Evolutionary conservation across 2,113 vertebrate genomes (phyloP).

Genomic region (Leucoraja erinaceus): DNA sequence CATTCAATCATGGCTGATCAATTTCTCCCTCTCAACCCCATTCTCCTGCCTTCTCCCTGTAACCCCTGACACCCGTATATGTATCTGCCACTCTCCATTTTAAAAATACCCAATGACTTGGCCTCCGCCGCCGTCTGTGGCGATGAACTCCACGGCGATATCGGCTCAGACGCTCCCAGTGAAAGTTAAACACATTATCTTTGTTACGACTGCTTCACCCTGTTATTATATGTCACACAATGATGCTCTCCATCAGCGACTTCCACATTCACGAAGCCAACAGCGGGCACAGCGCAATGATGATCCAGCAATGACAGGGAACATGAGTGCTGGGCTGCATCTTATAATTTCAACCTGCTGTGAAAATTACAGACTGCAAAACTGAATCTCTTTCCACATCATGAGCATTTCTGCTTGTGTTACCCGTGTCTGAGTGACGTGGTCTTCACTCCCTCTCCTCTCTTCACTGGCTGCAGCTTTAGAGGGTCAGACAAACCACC

Average conservation of each 20-base stretch:
- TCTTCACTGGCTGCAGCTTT: too few species aligned
- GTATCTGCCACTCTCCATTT: too few species aligned
- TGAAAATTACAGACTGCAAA: conserved; percentile 25
- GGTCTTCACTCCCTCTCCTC: background rate
- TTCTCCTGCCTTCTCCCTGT: too few species aligned
- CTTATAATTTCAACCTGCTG: background rate
- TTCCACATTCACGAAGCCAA: too few species aligned
- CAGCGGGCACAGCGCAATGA: background rate
- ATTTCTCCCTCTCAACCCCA: too few species aligned
- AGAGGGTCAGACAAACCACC: too few species aligned
- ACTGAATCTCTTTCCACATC: background rate
- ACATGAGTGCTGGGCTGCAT: background rate
- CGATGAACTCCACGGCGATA: too few species aligned
- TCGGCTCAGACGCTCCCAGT: background rate
- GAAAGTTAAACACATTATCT: background rate
- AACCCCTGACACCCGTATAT: too few species aligned
- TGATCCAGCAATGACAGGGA: background rate
- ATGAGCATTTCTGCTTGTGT: background rate
- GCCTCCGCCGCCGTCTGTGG: too few species aligned
- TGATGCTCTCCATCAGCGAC: background rate
- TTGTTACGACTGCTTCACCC: background rate
- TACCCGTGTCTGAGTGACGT: background rate
- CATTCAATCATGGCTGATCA: too few species aligned
- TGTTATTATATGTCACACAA: background rate
- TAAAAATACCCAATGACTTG: too few species aligned